Percentiles rank a stretch among this genome's conserved stretches.
These are phyloP conservation scores for Orthosia gracilis DNA, from an alignment of 2,888 invertebrate genomes.

Conservation along the genomic window DNA sequence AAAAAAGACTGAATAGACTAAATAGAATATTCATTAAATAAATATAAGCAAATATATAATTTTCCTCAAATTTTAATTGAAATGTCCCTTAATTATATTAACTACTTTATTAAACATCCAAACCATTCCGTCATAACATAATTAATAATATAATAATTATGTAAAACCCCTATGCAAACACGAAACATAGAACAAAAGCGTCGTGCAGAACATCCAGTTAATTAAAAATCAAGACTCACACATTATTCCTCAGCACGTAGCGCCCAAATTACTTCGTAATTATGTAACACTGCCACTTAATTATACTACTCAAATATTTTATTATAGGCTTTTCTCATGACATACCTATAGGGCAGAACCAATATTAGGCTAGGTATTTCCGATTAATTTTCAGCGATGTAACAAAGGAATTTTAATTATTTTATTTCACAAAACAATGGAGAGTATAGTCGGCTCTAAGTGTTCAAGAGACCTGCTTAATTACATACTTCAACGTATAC, in stretches of 20 bases:
- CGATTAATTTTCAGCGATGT: slow-evolving; percentile 2
- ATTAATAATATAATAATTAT: slow-evolving; percentile 7
- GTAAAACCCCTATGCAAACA: slow-evolving; percentile 2
- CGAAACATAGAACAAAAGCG: slow-evolving; percentile 6
- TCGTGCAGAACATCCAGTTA: slow-evolving; percentile 35
- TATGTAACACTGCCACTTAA: slow-evolving; percentile 55
- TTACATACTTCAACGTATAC: slow-evolving; percentile 25
- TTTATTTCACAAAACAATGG: slow-evolving; percentile 17
- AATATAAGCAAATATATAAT: not conserved
- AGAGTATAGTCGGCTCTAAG: slow-evolving; percentile 16
- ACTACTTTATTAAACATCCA: not conserved
- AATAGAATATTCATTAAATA: not conserved
- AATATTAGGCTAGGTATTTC: slow-evolving; percentile 23
- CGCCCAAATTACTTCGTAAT: slow-evolving; percentile 62
- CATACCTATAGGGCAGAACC: slow-evolving; percentile 33
- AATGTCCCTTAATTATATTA: not conserved
- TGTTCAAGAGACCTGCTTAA: slow-evolving; percentile 19
- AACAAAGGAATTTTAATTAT: slow-evolving; percentile 19
- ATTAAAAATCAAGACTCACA: slow-evolving; percentile 62
- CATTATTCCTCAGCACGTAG: slow-evolving; percentile 71
- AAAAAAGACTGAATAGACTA: not conserved
- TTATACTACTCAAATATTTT: slow-evolving; percentile 62
- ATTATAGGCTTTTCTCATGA: slow-evolving; percentile 50
- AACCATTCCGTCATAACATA: not conserved
- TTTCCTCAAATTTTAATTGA: not conserved